Evolutionary conservation across 2,888 invertebrate species (phyloP), one percentile per base, ranked within the genome.

Genomic region (Odontomyia ornata): DNA sequence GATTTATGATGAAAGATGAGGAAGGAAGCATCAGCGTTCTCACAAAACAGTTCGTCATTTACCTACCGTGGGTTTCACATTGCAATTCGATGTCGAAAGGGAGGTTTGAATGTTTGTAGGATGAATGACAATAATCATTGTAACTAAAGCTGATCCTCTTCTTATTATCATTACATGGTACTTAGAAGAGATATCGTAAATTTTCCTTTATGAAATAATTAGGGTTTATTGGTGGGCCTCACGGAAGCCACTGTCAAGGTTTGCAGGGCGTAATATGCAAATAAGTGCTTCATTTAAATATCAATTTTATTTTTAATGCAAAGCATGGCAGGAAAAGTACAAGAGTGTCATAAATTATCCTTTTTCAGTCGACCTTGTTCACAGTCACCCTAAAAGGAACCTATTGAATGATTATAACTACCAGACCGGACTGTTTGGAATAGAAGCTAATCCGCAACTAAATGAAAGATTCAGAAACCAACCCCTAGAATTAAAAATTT

Each of bases 1-100:
- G 80, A 82, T 82, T 82, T 82, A 82, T 82, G 73, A 36, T 13
- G 60, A 60, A 15, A n/a, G 2, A 60, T 57, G 43, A 60, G 36
- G 21, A 28, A 36, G 47, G 11, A 15, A 46, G 13, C 65, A 52
- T 60, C 60, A 52, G 30, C 13, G 3, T 65, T 65, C 65, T 65
- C 65, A 69, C 47, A 23, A 69, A 21, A 9, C 23, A 47, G 15
- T 67, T 9, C 64, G 18, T 64, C 25, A 30, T 30, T 30, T 64
- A 64, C 46, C 23, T 69, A 4, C 23, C 11, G 5, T 36, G n/a
- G 60, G 27, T 60, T 36, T 56, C 28, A 30, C 27, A 43, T 23
- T 60, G 52, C 21, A 23, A 23, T n/a, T 15, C 52, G 3, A 52
- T 13, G 15, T 13, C 23, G 25, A 11, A 25, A 60, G 60, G 23